Conservation (phyloP, 2,888 invertebrate genomes). For the Copidosoma aretas region DNA sequence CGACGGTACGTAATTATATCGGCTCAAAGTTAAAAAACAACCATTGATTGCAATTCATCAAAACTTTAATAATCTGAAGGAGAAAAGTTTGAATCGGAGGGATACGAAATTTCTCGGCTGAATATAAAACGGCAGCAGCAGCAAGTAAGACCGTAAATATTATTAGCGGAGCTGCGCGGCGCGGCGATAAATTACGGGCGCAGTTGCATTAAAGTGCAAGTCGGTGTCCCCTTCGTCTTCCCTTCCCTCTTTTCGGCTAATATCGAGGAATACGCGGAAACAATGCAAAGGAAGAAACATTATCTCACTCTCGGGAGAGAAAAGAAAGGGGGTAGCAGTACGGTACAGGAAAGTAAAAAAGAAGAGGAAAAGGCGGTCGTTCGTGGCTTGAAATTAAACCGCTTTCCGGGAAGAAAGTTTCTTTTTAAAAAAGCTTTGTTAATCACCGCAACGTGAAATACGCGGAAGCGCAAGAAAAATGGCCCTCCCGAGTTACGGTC, state of each 20-base stretch:
- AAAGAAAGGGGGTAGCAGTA: slow-evolving; percentile 28
- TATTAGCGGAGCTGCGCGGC: slow-evolving; percentile 25
- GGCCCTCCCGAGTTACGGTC: not conserved
- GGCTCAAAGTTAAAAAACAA: too few relatives aligned
- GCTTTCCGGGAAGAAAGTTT: slow-evolving; percentile 17
- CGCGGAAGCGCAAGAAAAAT: slow-evolving; percentile 11
- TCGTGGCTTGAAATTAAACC: slow-evolving; percentile 33
- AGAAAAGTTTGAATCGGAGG: too few relatives aligned
- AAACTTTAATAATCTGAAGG: too few relatives aligned
- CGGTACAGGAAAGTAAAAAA: not conserved
- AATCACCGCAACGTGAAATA: slow-evolving; percentile 30
- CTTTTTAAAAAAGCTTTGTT: slow-evolving; percentile 30
- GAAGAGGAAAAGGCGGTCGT: not conserved
- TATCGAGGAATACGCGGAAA: slow-evolving; percentile 18
- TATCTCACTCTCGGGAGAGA: slow-evolving; percentile 28
- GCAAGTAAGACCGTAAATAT: slow-evolving; percentile 19
- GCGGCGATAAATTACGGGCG: slow-evolving; percentile 26
- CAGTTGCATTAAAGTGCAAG: slow-evolving; percentile 25
- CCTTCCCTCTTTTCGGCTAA: slow-evolving; percentile 12
- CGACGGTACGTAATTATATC: too few relatives aligned
- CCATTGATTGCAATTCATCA: too few relatives aligned
- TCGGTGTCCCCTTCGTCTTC: slow-evolving; percentile 1
- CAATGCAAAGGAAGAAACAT: slow-evolving; percentile 27
- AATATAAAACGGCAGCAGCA: not conserved
- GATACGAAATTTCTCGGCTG: too few relatives aligned